A percentile compares a stretch with the other conserved stretches of the same genome.
Evolutionary conservation across 2,888 invertebrate species (phyloP).

Genomic region (Luperina testacea): DNA sequence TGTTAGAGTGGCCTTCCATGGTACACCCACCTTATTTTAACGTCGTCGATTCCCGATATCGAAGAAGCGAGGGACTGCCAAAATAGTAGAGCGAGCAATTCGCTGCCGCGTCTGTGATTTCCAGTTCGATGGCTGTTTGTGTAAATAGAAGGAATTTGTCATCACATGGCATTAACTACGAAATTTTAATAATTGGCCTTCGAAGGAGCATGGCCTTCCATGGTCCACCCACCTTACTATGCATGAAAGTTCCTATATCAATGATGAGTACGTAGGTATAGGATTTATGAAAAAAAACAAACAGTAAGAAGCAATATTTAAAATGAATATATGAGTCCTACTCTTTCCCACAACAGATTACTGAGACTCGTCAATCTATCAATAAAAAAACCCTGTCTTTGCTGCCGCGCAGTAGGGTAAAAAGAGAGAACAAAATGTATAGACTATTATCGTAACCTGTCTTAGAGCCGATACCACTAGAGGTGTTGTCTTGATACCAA

Average conservation of each 20-base stretch:
- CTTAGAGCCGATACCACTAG: slow-evolving; percentile 29
- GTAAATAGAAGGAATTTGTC: too few species aligned
- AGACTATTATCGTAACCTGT: slow-evolving; percentile 27
- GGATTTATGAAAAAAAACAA: background rate
- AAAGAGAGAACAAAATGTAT: slow-evolving; percentile 23
- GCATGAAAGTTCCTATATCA: background rate
- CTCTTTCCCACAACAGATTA: slow-evolving; percentile 1
- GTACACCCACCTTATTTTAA: too few species aligned
- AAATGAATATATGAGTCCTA: background rate
- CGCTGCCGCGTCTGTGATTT: too few species aligned
- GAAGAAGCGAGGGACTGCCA: too few species aligned
- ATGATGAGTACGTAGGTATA: background rate
- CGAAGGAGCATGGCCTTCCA: too few species aligned
- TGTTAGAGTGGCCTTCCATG: too few species aligned
- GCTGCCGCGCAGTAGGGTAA: background rate
- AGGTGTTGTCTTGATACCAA: slow-evolving; percentile 38
- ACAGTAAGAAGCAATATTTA: background rate
- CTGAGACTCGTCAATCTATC: slow-evolving; percentile 1
- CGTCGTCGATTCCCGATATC: too few species aligned
- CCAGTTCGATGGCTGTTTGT: too few species aligned
- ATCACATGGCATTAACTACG: too few species aligned
- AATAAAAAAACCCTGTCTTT: background rate
- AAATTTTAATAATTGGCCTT: too few species aligned
- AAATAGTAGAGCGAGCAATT: too few species aligned
- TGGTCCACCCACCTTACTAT: too few species aligned